phyloP scores from a whole-genome alignment of 2,888 invertebrate genomes.

The Drosophila kokeensis region DNA sequence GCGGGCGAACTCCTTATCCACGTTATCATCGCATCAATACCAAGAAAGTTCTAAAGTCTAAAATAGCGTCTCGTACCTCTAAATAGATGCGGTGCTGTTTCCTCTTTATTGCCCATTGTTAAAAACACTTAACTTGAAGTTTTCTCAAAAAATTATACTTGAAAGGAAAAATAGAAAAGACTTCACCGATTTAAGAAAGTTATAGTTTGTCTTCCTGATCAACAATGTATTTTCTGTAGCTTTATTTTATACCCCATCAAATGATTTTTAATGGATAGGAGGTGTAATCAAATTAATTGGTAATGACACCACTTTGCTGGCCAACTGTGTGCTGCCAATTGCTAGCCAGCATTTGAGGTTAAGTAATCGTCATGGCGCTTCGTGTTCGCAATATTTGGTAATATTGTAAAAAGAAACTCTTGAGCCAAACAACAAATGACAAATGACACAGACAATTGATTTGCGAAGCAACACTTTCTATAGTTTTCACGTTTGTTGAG shows the following conservation, averaged over 20 bases:
- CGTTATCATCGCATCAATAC: too few relatives aligned
- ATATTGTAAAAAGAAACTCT: slow-evolving; percentile 55
- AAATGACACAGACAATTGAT: slow-evolving; percentile 42
- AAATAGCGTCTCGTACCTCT: too few relatives aligned
- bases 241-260: not conserved
- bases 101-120: not conserved
- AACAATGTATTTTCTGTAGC: not conserved
- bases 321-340: not conserved
- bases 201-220: not conserved
- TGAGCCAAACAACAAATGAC: slow-evolving; percentile 21
- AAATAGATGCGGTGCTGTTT: not conserved
- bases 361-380: slow-evolving; percentile 7
- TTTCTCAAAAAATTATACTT: not conserved
- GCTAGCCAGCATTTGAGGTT: not conserved
- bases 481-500: not conserved
- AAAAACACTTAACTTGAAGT: not conserved
- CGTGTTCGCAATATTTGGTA: slow-evolving; percentile 47
- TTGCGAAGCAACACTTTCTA: slow-evolving; percentile 4
- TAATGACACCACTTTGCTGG: slow-evolving; percentile 4
- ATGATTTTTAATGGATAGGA: not conserved
- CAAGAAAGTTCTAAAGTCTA: too few relatives aligned
- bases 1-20: too few relatives aligned
- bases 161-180: not conserved
- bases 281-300: not conserved
- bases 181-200: not conserved